A percentile compares a stretch with the other conserved stretches of the same genome.
phyloP scores from a whole-genome alignment of 2,797 vertebrate species.

The Etheostoma perlongum region DNA sequence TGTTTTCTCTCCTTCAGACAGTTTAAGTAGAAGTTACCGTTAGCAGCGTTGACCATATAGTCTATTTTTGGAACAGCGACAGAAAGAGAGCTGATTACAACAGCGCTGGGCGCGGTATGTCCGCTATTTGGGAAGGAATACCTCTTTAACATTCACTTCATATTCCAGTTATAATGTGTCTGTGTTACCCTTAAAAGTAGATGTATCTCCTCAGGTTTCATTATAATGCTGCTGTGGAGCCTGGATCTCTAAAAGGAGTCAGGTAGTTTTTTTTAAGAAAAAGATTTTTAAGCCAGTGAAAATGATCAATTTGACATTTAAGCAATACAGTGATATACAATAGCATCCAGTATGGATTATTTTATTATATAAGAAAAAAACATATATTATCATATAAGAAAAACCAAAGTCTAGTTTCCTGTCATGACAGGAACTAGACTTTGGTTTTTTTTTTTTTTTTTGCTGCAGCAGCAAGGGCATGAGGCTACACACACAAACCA shows the following conservation, averaged over 20 bases:
- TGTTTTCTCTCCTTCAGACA: fast-evolving
- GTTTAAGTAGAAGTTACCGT: neutral
- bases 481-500: conserved; percentile 17
- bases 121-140: conserved; percentile 41
- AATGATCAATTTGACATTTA: neutral
- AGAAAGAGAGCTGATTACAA: neutral
- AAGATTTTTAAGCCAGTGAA: neutral
- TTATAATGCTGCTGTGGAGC: fast-evolving
- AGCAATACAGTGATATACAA: neutral
- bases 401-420: conserved; percentile 51
- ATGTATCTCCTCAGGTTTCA: too few relatives aligned
- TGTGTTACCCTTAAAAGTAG: neutral
- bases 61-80: conserved; percentile 19
- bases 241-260: neutral
- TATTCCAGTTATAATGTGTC: fast-evolving
- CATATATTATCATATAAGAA: neutral
- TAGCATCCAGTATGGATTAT: fast-evolving
- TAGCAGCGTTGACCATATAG: neutral
- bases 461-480: neutral
- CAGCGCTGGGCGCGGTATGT: conserved; percentile 51
- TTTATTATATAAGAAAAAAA: too few relatives aligned
- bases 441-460: too few relatives aligned
- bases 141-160: neutral
- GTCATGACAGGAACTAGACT: neutral
- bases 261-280: neutral